Evolutionary conservation across 2,888 invertebrate genomes (phyloP), one percentile per base, ranked within the genome.

Genomic region (Campoplex nolae): DNA sequence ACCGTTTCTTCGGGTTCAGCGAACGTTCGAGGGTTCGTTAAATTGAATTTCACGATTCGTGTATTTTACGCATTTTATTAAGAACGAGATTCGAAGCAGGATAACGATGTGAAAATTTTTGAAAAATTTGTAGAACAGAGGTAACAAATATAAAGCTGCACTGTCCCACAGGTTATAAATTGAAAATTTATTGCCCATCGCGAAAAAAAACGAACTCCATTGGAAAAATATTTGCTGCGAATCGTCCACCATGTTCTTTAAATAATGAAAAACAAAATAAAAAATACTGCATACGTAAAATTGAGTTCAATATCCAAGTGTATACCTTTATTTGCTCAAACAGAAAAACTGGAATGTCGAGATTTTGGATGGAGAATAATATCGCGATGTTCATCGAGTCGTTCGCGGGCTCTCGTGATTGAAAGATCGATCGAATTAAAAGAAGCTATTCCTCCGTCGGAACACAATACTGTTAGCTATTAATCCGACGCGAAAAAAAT

Each of bases 321-420:
- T 28, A 58, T 75, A 67, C n/a, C 35, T 75, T 79, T 65, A 80
- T 86, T 76, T 82, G 38, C 56, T 76, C 62, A 71, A 85, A 65
- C 48, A 68, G 58, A 58, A 54, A 56, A 48, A 70, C 18, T 32
- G 54, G 78, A 71, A 78, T 77, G 23, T 48, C 56, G 16, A 13
- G 45, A 77, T 35, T 38, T 56, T 35, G 68, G 38, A 74, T 68
- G 54, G 65, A 75, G 68, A 45, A n/a, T 54, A 32, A 32, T 9
- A 56, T 45, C 70, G 76, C 65, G 38, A 67, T 38, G 77, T 77
- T 82, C 75, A 42, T n/a, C 28, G 8, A 56, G 38, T 38, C 67
- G 38, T 16, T 58, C 58, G 28, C 28, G 58, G 13, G 4, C 28
- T 58, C 58, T 58, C 45, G 68, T 68, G 68, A 45, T 45, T 38